Evolutionary conservation across 1,140 invertebrate genomes (phyloP).

Genomic region (Bombus cullumanus): DNA sequence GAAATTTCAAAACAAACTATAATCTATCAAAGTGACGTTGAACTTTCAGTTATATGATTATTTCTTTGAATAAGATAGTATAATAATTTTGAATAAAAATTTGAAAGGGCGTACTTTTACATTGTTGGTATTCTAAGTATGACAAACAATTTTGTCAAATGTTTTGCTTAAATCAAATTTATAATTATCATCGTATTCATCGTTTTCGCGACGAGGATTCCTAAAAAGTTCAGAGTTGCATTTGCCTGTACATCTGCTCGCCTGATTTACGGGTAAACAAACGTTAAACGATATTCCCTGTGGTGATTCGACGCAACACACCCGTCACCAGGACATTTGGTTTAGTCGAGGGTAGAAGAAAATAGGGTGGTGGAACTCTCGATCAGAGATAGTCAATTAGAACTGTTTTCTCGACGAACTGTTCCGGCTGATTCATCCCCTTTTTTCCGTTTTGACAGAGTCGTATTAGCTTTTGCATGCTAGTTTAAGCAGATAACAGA

Average conservation of each 20-base stretch:
- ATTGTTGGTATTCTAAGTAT: too few species aligned
- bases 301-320: constrained; percentile 27
- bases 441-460: neutral
- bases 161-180: neutral
- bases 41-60: too few species aligned
- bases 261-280: constrained; percentile 36
- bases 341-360: constrained; percentile 11
- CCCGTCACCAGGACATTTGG: constrained; percentile 27
- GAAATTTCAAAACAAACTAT: too few species aligned
- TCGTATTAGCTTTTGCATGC: constrained; percentile 12
- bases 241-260: constrained; percentile 17
- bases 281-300: constrained; percentile 45
- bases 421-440: constrained; percentile 32
- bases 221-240: neutral
- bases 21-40: too few species aligned
- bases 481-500: neutral
- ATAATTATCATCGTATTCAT: neutral
- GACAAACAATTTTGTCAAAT: neutral
- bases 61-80: too few species aligned
- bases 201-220: neutral
- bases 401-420: constrained; percentile 32
- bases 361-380: constrained; percentile 18
- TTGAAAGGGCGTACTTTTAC: too few species aligned
- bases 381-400: constrained; percentile 37
- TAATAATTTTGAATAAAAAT: too few species aligned